Conservation (phyloP, 2,888 invertebrate species). For the Callinectes sapidus region DNA sequence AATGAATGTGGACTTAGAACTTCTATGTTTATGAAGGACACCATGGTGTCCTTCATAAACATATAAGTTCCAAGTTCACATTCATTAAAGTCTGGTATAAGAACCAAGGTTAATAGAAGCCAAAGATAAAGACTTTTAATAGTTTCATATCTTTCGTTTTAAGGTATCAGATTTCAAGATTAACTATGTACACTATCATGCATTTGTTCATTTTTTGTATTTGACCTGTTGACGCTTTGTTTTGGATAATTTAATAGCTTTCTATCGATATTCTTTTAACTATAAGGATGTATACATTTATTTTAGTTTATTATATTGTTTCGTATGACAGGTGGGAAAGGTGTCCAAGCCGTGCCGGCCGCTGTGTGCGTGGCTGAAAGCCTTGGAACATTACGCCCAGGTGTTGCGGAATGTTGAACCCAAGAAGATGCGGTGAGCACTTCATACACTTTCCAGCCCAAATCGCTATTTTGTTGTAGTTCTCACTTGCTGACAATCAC, state of each 20-base stretch:
- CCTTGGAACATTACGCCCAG: slow-evolving; percentile 91
- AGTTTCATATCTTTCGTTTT: no score
- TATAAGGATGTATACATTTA: no score
- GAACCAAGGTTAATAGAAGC: no score
- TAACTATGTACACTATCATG: not conserved
- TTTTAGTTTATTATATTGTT: not conserved
- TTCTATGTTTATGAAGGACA: no score
- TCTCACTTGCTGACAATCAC: not conserved
- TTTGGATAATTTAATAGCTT: not conserved
- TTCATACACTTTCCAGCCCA: not conserved
- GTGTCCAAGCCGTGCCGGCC: slow-evolving; percentile 92
- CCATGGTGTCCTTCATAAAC: no score
- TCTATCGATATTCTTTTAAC: no score
- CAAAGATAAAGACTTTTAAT: no score
- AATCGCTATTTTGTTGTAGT: not conserved
- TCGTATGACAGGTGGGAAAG: slow-evolving; percentile 78
- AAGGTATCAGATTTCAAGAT: no score
- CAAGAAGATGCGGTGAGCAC: slow-evolving; percentile 83
- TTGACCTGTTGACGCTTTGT: not conserved
- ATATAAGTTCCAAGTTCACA: no score
- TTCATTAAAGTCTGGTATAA: no score
- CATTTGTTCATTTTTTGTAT: not conserved
- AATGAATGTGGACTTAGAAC: no score
- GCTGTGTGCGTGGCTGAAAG: slow-evolving; percentile 94
- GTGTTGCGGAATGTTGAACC: slow-evolving; percentile 92